Conservation (phyloP, 2,888 invertebrate species). For the Octonoba sinensis region DNA sequence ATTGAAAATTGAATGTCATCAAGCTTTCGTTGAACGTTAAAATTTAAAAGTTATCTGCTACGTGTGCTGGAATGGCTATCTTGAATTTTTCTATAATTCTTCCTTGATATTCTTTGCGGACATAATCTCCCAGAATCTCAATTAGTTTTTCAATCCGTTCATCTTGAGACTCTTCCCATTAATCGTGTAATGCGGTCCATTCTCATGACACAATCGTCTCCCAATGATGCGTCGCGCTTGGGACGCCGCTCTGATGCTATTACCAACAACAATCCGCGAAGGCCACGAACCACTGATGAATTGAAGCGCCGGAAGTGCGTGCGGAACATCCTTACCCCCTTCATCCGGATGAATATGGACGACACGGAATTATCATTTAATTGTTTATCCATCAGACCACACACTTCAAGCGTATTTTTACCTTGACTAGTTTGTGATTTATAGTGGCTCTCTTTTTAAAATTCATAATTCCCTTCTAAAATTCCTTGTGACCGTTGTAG, state of each 20-base stretch:
- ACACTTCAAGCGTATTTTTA: slow-evolving; percentile 44
- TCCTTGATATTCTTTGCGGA: too few species aligned
- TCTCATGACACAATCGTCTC: slow-evolving; percentile 33
- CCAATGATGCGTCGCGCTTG: slow-evolving; percentile 29
- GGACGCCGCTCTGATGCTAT: slow-evolving; percentile 41
- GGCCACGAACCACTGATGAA: slow-evolving; percentile 59
- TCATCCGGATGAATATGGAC: slow-evolving; percentile 55
- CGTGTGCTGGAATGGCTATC: too few species aligned
- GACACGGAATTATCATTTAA: slow-evolving; percentile 61
- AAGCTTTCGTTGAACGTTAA: too few species aligned
- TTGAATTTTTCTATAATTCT: too few species aligned
- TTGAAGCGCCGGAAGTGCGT: slow-evolving; percentile 59
- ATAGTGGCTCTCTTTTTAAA: not conserved
- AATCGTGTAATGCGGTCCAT: not conserved
- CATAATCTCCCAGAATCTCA: too few species aligned
- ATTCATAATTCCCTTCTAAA: too few species aligned
- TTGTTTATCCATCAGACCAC: slow-evolving; percentile 46
- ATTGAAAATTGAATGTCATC: too few species aligned
- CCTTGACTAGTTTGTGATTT: slow-evolving; percentile 53
- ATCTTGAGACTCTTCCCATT: too few species aligned
- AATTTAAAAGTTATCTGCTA: too few species aligned
- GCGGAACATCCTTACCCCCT: slow-evolving; percentile 45
- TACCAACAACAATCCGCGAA: slow-evolving; percentile 34
- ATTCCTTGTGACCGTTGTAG: too few species aligned
- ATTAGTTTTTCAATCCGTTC: too few species aligned